A percentile compares a stretch with the other conserved stretches of the same genome.
These are phyloP conservation scores for Pristionchus japonicus DNA, from an alignment of 2,888 invertebrate species.

Conservation along the genomic window DNA sequence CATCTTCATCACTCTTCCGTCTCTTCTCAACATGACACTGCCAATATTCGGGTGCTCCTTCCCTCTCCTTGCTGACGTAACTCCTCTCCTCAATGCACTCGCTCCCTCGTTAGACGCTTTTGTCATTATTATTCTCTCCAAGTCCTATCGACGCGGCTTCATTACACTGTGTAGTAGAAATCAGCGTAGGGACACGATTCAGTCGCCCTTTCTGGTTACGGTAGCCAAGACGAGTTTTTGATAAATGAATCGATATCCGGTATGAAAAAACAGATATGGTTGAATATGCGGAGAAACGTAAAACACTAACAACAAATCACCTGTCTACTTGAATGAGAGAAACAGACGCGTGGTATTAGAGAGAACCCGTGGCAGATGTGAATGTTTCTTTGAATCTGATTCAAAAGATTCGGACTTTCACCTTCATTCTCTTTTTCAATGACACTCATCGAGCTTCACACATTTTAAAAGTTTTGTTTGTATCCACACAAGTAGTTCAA, in stretches of 20 bases:
- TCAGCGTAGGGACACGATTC: not conserved
- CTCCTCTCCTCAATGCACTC: not conserved
- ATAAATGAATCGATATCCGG: not conserved
- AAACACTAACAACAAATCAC: not conserved
- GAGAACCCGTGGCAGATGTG: not conserved
- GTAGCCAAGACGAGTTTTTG: constrained; percentile 4
- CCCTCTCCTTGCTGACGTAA: not conserved
- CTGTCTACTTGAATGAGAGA: not conserved
- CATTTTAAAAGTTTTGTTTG: too few species aligned
- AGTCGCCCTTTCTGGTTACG: not conserved
- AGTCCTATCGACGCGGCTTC: not conserved
- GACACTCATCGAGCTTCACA: too few species aligned
- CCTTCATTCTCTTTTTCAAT: too few species aligned
- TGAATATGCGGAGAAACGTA: not conserved
- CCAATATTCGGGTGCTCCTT: not conserved
- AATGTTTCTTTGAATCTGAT: too few species aligned
- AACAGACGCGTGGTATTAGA: not conserved
- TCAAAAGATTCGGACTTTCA: too few species aligned
- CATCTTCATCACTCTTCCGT: not conserved
- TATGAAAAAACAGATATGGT: not conserved
- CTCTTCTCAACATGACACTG: not conserved
- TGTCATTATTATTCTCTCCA: not conserved
- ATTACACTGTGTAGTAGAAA: not conserved
- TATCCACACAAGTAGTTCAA: too few species aligned
- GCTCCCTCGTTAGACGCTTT: not conserved